Evolutionary conservation across 2,113 vertebrate genomes (phyloP).

Genomic region (Bucco capensis): DNA sequence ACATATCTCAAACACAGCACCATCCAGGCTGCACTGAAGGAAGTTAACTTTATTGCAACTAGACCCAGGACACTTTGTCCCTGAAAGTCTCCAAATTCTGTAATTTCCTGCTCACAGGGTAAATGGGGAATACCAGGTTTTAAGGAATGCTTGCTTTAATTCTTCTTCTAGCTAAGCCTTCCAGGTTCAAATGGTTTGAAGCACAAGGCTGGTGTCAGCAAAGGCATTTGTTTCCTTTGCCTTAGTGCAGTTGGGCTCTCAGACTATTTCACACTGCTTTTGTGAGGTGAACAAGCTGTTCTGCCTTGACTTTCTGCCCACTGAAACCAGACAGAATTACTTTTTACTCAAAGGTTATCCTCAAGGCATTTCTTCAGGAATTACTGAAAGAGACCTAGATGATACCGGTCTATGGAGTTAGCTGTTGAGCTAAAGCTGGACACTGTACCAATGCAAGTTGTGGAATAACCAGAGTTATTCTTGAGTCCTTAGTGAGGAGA

Average conservation of each 20-base stretch:
- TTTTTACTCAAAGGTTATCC: neutral
- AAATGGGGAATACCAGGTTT: neutral
- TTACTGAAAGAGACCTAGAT: neutral
- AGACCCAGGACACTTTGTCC: neutral
- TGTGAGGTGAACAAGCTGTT: slow-evolving; percentile 11
- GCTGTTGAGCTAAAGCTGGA: neutral
- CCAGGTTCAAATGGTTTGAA: neutral
- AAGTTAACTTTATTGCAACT: neutral
- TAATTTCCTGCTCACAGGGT: neutral
- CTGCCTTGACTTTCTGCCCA: neutral
- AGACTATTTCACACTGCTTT: neutral
- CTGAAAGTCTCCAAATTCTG: neutral
- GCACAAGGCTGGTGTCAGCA: neutral
- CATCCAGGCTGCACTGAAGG: neutral
- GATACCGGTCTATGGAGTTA: neutral
- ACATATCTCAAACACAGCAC: neutral
- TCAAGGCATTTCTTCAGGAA: neutral
- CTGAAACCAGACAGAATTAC: neutral
- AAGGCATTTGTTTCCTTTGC: neutral
- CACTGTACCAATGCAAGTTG: neutral
- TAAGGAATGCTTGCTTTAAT: neutral
- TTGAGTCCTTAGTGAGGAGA: neutral
- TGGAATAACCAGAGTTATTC: neutral
- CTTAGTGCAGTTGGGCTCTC: neutral
- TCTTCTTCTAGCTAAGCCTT: neutral